Conservation (phyloP, 2,113 vertebrate species). For the Erinaceus europaeus region DNA sequence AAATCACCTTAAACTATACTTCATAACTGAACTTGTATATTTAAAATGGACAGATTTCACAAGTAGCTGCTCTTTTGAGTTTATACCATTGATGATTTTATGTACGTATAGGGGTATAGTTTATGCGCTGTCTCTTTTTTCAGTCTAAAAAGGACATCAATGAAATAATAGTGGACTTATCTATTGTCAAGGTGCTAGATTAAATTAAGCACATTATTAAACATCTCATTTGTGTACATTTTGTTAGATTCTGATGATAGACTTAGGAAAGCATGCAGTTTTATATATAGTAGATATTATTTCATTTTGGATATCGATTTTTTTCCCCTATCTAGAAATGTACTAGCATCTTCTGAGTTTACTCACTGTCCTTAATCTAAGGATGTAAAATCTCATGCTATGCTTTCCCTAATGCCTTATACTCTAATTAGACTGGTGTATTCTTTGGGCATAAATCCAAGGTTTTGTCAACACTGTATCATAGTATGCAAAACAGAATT, state of each 20-base stretch:
- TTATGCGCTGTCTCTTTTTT: not conserved
- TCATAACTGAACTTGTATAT: not conserved
- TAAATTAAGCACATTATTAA: not conserved
- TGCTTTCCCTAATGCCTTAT: not conserved
- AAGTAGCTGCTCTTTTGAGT: not conserved
- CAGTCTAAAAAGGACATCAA: not conserved
- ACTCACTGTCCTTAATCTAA: not conserved
- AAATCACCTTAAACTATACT: not conserved
- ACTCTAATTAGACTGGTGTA: not conserved
- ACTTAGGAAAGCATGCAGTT: not conserved
- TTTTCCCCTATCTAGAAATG: not conserved
- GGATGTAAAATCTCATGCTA: not conserved
- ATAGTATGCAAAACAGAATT: not conserved
- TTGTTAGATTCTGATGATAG: not conserved
- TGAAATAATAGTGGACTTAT: not conserved
- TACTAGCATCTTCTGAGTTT: not conserved
- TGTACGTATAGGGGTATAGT: not conserved
- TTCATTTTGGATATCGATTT: not conserved
- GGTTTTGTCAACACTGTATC: not conserved
- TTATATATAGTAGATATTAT: not conserved
- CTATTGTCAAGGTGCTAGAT: not conserved
- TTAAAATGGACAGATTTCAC: not conserved
- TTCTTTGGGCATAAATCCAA: not conserved
- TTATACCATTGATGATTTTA: not conserved
- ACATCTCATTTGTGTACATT: not conserved